Percentiles rank a stretch among this genome's conserved stretches.
These are phyloP conservation scores for Brachionus calyciflorus DNA, from an alignment of 1,140 invertebrate genomes.

Conservation along the genomic window DNA sequence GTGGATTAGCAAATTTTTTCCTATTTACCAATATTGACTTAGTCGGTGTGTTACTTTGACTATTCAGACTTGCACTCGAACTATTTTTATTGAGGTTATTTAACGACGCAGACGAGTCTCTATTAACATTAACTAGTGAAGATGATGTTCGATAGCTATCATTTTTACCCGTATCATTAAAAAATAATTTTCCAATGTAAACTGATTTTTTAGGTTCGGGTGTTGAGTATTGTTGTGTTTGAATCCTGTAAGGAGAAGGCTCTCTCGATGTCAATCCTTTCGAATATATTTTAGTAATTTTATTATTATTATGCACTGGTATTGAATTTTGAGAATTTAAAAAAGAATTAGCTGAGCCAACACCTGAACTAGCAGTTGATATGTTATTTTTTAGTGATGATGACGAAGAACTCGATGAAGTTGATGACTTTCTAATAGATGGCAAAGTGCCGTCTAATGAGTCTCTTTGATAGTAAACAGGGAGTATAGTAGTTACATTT, in stretches of 20 bases:
- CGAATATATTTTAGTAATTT: not conserved
- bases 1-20: slow-evolving; percentile 26
- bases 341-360: not conserved
- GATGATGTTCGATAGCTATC: not conserved
- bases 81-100: not conserved
- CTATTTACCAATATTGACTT: slow-evolving; percentile 33
- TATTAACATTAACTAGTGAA: not conserved
- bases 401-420: no score
- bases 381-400: slow-evolving; percentile 5
- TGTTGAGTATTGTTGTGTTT: slow-evolving; percentile 1
- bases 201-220: not conserved
- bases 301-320: not conserved
- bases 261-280: not conserved
- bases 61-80: not conserved
- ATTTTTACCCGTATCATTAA: not conserved
- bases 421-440: not conserved
- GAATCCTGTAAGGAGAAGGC: not conserved
- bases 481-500: not conserved
- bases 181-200: slow-evolving; percentile 7
- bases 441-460: not conserved
- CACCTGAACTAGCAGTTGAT: not conserved
- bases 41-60: not conserved
- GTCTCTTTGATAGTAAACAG: slow-evolving; percentile 25
- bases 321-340: not conserved
- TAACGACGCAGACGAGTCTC: not conserved